Base-by-base conservation (phyloP, 1,140 invertebrate genomes). In the Caenorhabditis elegans region DNA sequence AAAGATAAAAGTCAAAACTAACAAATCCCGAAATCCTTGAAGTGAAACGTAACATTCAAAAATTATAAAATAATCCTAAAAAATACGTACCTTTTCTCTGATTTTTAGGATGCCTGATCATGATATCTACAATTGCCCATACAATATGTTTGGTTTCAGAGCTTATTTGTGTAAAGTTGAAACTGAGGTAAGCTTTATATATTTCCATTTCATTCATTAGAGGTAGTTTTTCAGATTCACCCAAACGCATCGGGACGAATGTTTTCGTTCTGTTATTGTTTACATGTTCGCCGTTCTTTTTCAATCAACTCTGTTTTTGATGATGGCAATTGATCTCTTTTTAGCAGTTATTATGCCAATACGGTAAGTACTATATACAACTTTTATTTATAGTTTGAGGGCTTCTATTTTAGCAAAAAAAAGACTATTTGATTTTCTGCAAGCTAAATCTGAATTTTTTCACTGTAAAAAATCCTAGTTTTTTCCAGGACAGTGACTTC, bases 211-310 rank as follows among this genome's bases (percentile, higher is more conserved):
- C 2, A 43, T 70, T 24, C n/a, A 17, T 31, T 53, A 8, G 0
- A 60, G n/a, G n/a, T 31, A 31, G 3, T 0, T 43, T 39, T 39
- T 13, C 39, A 70, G 60, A 70, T 70, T 70, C 34, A 70, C 60
- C 34, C 34, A 70, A 70, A 70, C 60, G 8, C 60, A 70, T 22
- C 34, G 60, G 8, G 60, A 70, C 34, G 60, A 70, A 70, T 70
- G 60, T 22, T 70, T 70, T 39, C 60, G 60, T n/a, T 70, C 28
- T 24, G 60, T 70, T 3, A 34, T 70, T 15, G 60, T 70, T 19
- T 70, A 70, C 34, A 70, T 70, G 60, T 70, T 70, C 22, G 60
- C 60, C 36, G 60, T 70, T 36, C 34, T 70, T 31, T 70, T 70
- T 39, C 60, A 70, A 39, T 70, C 60, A 8, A 70, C 60, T 17